Evolutionary conservation across 2,888 invertebrate genomes (phyloP).

Genomic region (Drosophila neotestacea): DNA sequence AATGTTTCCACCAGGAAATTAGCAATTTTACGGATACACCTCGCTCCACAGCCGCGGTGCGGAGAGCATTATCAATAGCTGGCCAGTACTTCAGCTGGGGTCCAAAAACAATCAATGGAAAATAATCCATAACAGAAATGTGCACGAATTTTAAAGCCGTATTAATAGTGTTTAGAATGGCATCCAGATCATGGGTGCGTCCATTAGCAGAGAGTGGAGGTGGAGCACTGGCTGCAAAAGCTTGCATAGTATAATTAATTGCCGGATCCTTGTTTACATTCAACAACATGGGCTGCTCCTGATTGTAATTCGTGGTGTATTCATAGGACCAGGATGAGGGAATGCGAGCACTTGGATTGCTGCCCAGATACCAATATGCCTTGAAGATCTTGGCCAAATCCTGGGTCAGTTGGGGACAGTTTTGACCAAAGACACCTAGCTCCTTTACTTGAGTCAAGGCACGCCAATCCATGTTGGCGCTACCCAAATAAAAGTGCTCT

Average conservation of each 20-base stretch:
- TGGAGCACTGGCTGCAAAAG: slow-evolving; percentile 94
- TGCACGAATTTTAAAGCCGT: slow-evolving; percentile 94
- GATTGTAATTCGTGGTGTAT: slow-evolving; percentile 90
- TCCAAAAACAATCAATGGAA: slow-evolving; percentile 91
- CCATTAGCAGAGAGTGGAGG: slow-evolving; percentile 92
- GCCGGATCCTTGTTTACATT: slow-evolving; percentile 85
- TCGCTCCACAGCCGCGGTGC: slow-evolving; percentile 93
- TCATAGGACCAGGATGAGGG: slow-evolving; percentile 91
- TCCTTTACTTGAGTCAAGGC: slow-evolving; percentile 94
- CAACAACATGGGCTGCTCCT: slow-evolving; percentile 89
- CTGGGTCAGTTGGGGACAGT: slow-evolving; percentile 62
- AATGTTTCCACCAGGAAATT: slow-evolving; percentile 96
- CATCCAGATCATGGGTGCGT: slow-evolving; percentile 93
- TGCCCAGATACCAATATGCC: slow-evolving; percentile 95
- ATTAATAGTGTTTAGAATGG: slow-evolving; percentile 92
- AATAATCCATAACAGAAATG: slow-evolving; percentile 99
- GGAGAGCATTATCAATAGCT: slow-evolving; percentile 94
- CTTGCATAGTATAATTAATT: slow-evolving; percentile 86
- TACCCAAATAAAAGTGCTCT: slow-evolving; percentile 96
- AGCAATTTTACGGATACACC: slow-evolving; percentile 92
- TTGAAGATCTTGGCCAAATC: slow-evolving; percentile 95
- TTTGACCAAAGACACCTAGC: slow-evolving; percentile 91
- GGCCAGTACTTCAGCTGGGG: slow-evolving; percentile 94
- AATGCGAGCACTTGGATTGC: slow-evolving; percentile 88
- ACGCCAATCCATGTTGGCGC: slow-evolving; percentile 99